Percentiles rank a stretch among this genome's conserved stretches.
Evolutionary conservation across 2,797 vertebrate genomes (phyloP).

Genomic region (Diplodus sargus): DNA sequence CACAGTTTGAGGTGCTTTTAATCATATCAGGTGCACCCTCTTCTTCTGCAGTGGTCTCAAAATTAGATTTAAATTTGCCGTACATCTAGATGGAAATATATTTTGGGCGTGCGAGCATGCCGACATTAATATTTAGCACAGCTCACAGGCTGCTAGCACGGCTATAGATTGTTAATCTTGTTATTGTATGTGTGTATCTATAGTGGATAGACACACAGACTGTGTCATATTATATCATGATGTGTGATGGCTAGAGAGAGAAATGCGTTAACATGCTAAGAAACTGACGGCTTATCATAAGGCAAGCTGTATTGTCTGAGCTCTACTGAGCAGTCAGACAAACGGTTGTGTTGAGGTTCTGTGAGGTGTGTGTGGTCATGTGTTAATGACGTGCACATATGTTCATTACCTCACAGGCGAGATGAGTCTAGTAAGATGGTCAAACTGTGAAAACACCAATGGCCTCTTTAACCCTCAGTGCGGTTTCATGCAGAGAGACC

Average conservation of each 20-base stretch:
- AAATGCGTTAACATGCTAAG: background rate
- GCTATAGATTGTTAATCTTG: background rate
- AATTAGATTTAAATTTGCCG: too few species aligned
- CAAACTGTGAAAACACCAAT: background rate
- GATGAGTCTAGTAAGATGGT: conserved; percentile 2
- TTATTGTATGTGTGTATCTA: background rate
- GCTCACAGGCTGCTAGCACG: background rate
- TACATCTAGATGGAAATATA: background rate
- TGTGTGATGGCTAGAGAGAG: background rate
- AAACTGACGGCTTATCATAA: background rate
- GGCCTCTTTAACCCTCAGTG: background rate
- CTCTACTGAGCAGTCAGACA: background rate
- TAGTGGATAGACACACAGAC: background rate
- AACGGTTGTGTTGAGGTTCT: background rate
- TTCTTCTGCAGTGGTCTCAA: too few species aligned
- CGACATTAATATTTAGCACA: background rate
- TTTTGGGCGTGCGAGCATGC: background rate
- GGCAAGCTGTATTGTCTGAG: conserved; percentile 9
- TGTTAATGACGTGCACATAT: conserved; percentile 10
- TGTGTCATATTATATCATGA: conserved; percentile 8
- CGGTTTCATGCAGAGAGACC: background rate
- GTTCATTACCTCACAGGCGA: background rate
- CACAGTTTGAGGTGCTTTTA: too few species aligned
- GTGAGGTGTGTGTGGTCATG: background rate
- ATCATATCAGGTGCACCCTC: too few species aligned